phyloP scores from a whole-genome alignment of 1,140 invertebrate genomes.

The Centruroides sculpturatus region DNA sequence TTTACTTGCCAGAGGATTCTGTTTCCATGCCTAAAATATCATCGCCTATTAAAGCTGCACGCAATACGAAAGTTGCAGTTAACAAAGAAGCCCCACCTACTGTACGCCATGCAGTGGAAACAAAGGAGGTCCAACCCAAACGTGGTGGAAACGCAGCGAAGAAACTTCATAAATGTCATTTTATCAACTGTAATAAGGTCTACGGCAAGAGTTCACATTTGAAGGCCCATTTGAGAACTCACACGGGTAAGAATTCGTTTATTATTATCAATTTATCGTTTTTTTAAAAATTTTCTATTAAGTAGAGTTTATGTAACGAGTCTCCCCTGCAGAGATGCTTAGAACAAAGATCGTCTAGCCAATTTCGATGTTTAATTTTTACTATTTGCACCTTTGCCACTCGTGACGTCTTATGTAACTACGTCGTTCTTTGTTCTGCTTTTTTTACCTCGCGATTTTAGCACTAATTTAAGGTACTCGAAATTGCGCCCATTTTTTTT shows the following conservation, averaged over 20 bases:
- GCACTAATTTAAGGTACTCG: too few relatives aligned
- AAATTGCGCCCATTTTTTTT: too few relatives aligned
- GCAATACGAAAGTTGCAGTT: background rate
- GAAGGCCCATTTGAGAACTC: conserved; percentile 53
- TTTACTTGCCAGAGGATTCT: conserved; percentile 7
- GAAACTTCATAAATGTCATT: conserved; percentile 36
- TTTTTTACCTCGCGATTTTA: too few relatives aligned
- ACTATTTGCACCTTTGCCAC: background rate
- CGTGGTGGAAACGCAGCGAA: background rate
- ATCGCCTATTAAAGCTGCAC: too few relatives aligned
- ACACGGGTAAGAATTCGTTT: conserved; percentile 34
- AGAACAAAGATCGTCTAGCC: background rate
- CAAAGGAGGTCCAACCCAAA: conserved; percentile 1
- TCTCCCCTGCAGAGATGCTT: background rate
- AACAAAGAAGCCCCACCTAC: background rate
- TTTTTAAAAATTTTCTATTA: background rate
- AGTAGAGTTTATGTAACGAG: background rate
- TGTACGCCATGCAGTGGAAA: background rate
- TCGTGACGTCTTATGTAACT: background rate
- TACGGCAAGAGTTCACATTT: conserved; percentile 70
- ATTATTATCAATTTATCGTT: background rate
- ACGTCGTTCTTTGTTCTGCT: background rate
- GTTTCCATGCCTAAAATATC: too few relatives aligned
- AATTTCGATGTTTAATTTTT: background rate
- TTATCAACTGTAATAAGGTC: conserved; percentile 53